These are phyloP conservation scores for Lordiphosa mommai DNA, from an alignment of 1,140 invertebrate species.

Conservation along the genomic window DNA sequence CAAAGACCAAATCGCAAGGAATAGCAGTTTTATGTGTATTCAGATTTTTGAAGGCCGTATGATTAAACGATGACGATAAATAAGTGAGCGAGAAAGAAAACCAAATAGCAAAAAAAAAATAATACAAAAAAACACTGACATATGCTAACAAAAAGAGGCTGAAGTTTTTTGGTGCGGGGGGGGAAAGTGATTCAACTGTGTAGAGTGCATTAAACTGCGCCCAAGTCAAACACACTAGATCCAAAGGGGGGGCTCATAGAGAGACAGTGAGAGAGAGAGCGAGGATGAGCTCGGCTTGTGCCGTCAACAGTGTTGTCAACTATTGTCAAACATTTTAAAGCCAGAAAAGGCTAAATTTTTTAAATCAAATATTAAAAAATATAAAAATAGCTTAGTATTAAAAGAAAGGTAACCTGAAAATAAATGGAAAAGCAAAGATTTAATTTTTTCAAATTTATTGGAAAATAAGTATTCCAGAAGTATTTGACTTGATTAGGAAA, in stretches of 20 bases:
- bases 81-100: conserved; percentile 13
- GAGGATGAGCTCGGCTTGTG: neutral
- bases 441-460: no score
- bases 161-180: conserved; percentile 1
- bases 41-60: conserved; percentile 10
- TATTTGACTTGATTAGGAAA: no score
- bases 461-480: no score
- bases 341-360: no score
- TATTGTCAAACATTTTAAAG: no score
- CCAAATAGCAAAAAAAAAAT: conserved; percentile 6
- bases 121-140: conserved; percentile 24
- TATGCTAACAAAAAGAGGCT: conserved; percentile 51
- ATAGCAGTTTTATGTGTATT: no score
- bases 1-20: no score
- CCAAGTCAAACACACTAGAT: conserved; percentile 31
- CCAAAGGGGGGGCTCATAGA: neutral
- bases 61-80: conserved; percentile 31
- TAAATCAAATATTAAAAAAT: no score
- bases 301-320: no score
- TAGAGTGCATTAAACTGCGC: conserved; percentile 66
- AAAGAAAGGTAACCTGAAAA: no score
- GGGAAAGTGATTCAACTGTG: conserved; percentile 27
- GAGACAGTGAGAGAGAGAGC: conserved; percentile 1
- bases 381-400: no score
- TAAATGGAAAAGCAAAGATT: no score